Percentiles rank a stretch among this genome's conserved stretches.
These are phyloP conservation scores for Micronycteris hirsuta DNA, from an alignment of 2,113 vertebrate species.

Conservation along the genomic window DNA sequence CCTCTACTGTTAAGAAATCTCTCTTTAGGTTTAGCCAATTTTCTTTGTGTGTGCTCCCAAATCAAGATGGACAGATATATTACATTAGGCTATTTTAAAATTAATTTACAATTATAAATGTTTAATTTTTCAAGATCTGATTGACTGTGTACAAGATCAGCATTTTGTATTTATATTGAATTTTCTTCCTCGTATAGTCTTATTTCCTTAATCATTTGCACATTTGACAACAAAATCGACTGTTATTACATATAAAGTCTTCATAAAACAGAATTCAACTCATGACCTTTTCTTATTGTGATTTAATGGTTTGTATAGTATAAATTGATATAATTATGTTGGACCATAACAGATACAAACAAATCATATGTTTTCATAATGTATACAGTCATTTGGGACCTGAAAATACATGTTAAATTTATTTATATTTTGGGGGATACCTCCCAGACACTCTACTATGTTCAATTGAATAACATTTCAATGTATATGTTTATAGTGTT, in stretches of 20 bases:
- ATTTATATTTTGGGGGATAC: background rate
- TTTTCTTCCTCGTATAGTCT: constrained; percentile 9
- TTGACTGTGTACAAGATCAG: background rate
- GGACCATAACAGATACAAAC: background rate
- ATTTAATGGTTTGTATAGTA: constrained; percentile 26
- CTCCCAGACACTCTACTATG: background rate
- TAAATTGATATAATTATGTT: constrained; percentile 49
- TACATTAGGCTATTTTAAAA: constrained; percentile 1
- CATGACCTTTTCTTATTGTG: constrained; percentile 49
- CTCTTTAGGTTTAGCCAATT: constrained; percentile 5
- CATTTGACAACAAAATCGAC: constrained; percentile 52
- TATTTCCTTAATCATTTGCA: constrained; percentile 55
- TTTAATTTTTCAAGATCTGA: constrained; percentile 24
- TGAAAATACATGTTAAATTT: constrained; percentile 29
- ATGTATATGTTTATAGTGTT: constrained; percentile 37
- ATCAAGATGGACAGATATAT: background rate
- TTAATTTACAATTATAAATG: background rate
- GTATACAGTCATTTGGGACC: background rate
- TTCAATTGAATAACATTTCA: constrained; percentile 25
- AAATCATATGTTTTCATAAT: constrained; percentile 30
- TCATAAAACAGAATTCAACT: constrained; percentile 26
- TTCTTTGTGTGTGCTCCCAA: background rate
- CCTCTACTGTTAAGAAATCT: background rate
- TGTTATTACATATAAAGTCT: constrained; percentile 18
- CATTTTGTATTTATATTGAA: constrained; percentile 38